Percentiles rank a stretch among this genome's conserved stretches.
Conservation (phyloP, 2,113 vertebrate genomes). For the Orientallactaga bullata region DNA sequence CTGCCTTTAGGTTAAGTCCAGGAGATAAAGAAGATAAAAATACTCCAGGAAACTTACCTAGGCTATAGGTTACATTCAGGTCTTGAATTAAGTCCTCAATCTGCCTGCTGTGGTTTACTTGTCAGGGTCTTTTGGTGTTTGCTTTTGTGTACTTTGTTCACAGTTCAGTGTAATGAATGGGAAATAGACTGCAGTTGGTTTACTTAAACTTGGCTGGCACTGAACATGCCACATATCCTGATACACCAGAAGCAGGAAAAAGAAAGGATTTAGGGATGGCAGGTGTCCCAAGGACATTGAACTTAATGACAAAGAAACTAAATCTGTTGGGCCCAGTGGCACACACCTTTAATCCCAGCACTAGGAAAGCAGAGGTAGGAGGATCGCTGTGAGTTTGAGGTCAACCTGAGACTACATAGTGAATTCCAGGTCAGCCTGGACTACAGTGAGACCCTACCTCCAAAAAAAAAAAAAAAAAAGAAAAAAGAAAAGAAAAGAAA, state of each 20-base stretch:
- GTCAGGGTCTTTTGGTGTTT: background rate
- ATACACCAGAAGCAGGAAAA: background rate
- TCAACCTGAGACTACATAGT: too few species aligned
- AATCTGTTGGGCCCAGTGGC: background rate
- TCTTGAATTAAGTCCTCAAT: background rate
- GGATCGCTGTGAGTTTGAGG: too few species aligned
- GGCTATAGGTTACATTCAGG: background rate
- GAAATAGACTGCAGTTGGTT: background rate
- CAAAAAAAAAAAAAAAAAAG: too few species aligned
- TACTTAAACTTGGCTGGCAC: background rate
- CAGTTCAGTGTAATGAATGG: background rate
- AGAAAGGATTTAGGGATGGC: background rate
- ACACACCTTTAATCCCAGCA: too few species aligned
- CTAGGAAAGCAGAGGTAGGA: too few species aligned
- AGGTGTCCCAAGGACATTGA: background rate
- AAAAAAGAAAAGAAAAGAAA: too few species aligned
- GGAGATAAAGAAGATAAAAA: background rate
- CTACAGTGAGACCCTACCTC: too few species aligned
- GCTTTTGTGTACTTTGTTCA: background rate
- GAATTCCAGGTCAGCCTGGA: too few species aligned
- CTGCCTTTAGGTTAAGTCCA: background rate
- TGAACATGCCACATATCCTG: background rate
- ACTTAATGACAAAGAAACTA: conserved; percentile 24
- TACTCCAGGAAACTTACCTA: background rate
- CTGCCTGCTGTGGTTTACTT: background rate